Percentiles rank a stretch among this genome's conserved stretches.
phyloP scores from a whole-genome alignment of 1,140 invertebrate species.

The Papilio aristodemus region DNA sequence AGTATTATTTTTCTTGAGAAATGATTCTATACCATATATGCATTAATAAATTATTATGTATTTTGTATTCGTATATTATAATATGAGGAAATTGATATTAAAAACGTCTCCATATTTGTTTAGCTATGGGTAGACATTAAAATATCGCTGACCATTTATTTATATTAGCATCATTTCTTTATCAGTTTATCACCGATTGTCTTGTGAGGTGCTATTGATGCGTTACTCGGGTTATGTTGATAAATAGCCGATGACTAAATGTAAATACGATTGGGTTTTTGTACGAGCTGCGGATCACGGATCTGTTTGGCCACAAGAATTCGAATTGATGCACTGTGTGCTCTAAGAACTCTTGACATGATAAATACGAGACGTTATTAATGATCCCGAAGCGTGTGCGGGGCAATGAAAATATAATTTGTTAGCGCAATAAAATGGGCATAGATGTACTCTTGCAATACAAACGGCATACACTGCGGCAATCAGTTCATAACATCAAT shows the following conservation, averaged over 20 bases:
- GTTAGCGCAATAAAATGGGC: conserved; percentile 30
- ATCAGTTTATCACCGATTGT: conserved; percentile 75
- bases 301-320: conserved; percentile 45
- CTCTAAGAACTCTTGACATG: conserved; percentile 46
- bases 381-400: conserved; percentile 38
- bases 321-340: conserved; percentile 47
- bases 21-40: no score
- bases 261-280: conserved; percentile 70
- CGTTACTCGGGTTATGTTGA: conserved; percentile 55
- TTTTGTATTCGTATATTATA: not conserved
- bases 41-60: no score
- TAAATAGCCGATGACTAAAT: conserved; percentile 69
- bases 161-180: conserved; percentile 78
- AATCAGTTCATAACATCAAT: conserved; percentile 29
- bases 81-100: conserved; percentile 6
- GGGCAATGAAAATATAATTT: conserved; percentile 47
- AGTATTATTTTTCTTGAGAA: no score
- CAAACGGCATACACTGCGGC: conserved; percentile 6
- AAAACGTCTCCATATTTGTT: conserved; percentile 48
- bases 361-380: conserved; percentile 47
- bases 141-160: conserved; percentile 75
- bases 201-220: conserved; percentile 60
- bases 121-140: conserved; percentile 56
- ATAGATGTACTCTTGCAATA: conserved; percentile 15
- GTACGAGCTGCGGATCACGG: conserved; percentile 38